A percentile compares a stretch with the other conserved stretches of the same genome.
Conservation (phyloP, 2,113 vertebrate species). For the Coryphaenoides rupestris region DNA sequence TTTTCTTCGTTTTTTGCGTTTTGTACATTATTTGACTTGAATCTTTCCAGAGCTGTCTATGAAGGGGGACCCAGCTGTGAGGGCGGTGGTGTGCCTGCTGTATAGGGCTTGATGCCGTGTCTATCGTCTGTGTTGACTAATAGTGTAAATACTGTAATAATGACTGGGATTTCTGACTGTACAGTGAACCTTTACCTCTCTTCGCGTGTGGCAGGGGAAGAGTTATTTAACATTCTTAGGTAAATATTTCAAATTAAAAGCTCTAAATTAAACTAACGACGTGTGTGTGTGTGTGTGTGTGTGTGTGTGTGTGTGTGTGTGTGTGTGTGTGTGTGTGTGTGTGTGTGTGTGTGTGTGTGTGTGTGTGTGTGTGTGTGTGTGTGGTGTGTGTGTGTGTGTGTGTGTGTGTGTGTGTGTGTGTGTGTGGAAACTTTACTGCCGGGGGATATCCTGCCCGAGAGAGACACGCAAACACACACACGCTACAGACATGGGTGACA, state of each 20-base stretch:
- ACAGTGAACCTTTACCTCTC: constrained; percentile 61
- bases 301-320: neutral
- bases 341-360: neutral
- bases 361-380: neutral
- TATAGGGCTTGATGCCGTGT: too few relatives aligned
- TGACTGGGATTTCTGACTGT: constrained; percentile 68
- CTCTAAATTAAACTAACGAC: constrained; percentile 23
- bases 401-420: neutral
- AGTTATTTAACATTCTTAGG: constrained; percentile 61
- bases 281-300: constrained; percentile 1
- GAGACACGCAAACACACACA: too few relatives aligned
- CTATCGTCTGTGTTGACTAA: neutral
- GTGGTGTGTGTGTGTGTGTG: too few relatives aligned
- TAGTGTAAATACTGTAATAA: constrained; percentile 72
- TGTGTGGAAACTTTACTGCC: neutral
- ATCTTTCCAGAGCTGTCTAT: constrained; percentile 19
- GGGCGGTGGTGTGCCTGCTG: neutral
- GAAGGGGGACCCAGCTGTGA: constrained; percentile 5
- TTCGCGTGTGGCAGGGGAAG: constrained; percentile 43
- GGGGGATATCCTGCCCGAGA: too few relatives aligned
- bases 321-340: constrained; percentile 1
- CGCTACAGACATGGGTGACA: too few relatives aligned
- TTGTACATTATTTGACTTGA: constrained; percentile 54
- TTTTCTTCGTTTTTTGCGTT: constrained; percentile 39
- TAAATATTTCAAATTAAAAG: constrained; percentile 69